Conservation (phyloP, 2,113 vertebrate genomes). For the Bujurquina vittata region DNA sequence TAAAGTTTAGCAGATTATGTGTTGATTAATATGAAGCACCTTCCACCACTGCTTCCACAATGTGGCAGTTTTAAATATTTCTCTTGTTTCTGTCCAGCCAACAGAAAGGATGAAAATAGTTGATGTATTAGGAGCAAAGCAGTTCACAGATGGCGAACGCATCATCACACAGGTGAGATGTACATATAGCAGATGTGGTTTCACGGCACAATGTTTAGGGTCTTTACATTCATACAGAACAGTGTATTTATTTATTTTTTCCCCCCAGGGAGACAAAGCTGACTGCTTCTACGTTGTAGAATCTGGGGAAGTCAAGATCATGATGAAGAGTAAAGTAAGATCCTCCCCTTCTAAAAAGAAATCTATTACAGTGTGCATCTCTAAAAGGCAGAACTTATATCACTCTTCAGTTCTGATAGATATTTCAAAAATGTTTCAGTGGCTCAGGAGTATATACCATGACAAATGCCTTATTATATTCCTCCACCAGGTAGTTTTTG, state of each 20-base stretch:
- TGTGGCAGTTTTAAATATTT: not conserved
- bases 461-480: not conserved
- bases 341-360: not conserved
- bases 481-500: not conserved
- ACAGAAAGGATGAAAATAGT: slow-evolving; percentile 98
- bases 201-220: fast-evolving
- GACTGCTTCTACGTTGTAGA: slow-evolving; percentile 96
- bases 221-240: not conserved
- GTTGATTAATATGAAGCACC: not conserved
- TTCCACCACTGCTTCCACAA: not conserved
- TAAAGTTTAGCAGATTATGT: not conserved
- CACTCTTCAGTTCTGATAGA: not conserved
- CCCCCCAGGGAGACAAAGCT: slow-evolving; percentile 92
- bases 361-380: not conserved
- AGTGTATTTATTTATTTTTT: not conserved
- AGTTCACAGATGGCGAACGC: slow-evolving; percentile 90
- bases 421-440: not conserved
- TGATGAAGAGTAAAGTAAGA: slow-evolving; percentile 88
- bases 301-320: slow-evolving; percentile 95
- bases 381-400: not conserved
- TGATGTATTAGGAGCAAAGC: slow-evolving; percentile 93
- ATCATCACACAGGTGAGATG: slow-evolving; percentile 92
- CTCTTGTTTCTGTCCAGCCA: slow-evolving; percentile 69
- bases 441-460: not conserved
- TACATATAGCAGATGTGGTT: not conserved